Evolutionary conservation across 2,797 vertebrate genomes (phyloP).

Genomic region (Pipistrellus pipistrellus): DNA sequence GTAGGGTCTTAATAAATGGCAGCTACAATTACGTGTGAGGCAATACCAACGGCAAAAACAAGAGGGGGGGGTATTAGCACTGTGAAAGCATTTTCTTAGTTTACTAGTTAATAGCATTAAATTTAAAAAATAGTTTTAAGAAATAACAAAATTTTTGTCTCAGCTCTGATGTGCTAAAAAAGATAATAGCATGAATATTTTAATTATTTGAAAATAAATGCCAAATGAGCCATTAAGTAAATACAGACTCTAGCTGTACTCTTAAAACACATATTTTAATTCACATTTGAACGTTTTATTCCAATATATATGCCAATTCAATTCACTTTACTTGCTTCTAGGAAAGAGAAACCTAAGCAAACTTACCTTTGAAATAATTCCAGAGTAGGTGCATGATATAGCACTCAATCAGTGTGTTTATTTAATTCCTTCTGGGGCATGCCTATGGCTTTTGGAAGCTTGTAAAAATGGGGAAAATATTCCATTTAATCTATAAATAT

Average conservation of each 20-base stretch:
- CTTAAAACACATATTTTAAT: slow-evolving; percentile 43
- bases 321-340: slow-evolving; percentile 8
- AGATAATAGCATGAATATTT: slow-evolving; percentile 3
- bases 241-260: neutral
- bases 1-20: slow-evolving; percentile 10
- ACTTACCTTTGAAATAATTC: slow-evolving; percentile 63
- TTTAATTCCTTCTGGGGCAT: slow-evolving; percentile 38
- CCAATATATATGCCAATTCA: slow-evolving; percentile 1
- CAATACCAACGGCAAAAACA: slow-evolving; percentile 4
- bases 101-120: slow-evolving; percentile 35
- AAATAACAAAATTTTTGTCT: slow-evolving; percentile 9
- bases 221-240: slow-evolving; percentile 5
- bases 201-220: slow-evolving; percentile 50
- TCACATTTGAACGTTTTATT: slow-evolving; percentile 52
- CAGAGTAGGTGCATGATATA: neutral
- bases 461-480: slow-evolving; percentile 69
- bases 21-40: slow-evolving; percentile 18
- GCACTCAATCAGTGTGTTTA: neutral
- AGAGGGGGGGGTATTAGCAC: neutral
- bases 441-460: neutral
- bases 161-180: neutral
- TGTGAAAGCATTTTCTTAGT: slow-evolving; percentile 49
- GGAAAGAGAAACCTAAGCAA: neutral
- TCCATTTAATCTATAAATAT: slow-evolving; percentile 59
- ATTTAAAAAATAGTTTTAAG: slow-evolving; percentile 37